Evolutionary conservation across 1,140 invertebrate species (phyloP).

Genomic region (Melanaphis sacchari): DNA sequence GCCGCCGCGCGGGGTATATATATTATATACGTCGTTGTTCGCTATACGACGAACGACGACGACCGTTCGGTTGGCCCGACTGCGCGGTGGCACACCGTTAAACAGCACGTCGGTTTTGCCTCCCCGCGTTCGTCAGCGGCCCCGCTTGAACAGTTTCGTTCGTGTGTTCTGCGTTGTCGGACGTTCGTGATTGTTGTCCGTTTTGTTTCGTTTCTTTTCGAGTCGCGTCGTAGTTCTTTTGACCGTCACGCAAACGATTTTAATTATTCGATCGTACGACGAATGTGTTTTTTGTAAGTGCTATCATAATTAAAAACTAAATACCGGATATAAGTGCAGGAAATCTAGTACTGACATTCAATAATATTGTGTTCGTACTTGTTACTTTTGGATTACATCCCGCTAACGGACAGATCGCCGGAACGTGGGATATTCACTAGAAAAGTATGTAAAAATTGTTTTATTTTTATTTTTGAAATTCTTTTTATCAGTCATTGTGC

Average conservation of each 20-base stretch:
- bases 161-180: conserved; percentile 28
- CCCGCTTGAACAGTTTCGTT: conserved; percentile 27
- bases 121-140: not conserved
- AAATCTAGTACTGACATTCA: not conserved
- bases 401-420: not conserved
- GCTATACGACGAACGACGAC: not conserved
- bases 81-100: conserved; percentile 31
- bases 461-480: not conserved
- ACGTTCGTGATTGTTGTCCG: not conserved
- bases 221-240: not conserved
- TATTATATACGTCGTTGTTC: not conserved
- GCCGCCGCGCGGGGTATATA: not conserved
- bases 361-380: not conserved
- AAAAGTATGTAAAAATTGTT: not conserved
- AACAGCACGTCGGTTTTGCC: conserved; percentile 44
- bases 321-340: not conserved
- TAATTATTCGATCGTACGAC: not conserved
- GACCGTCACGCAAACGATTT: not conserved
- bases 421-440: not conserved
- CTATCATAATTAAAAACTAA: not conserved
- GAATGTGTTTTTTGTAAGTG: not conserved
- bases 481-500: not conserved
- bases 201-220: not conserved
- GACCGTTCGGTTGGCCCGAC: conserved; percentile 17
- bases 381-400: not conserved